Percentiles rank a stretch among this genome's conserved stretches.
Conservation (phyloP, 2,888 invertebrate genomes). For the Tenthredo distinguenda region DNA sequence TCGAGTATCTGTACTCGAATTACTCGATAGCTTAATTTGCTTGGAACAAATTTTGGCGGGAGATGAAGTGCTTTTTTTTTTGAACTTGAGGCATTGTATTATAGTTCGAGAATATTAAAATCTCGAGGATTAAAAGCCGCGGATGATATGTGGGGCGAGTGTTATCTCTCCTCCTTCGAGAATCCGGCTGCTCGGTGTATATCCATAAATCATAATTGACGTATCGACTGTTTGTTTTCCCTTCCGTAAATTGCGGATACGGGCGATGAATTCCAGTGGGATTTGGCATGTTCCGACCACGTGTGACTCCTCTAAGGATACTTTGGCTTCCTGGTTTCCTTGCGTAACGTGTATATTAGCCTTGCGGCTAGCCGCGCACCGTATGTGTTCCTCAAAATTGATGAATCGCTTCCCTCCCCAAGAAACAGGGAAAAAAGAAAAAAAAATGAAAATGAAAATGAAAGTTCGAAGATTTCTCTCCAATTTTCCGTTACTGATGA, state of each 20-base stretch:
- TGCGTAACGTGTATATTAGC: slow-evolving; percentile 47
- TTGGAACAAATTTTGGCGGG: background rate
- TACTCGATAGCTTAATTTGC: background rate
- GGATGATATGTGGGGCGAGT: background rate
- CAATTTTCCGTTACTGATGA: slow-evolving; percentile 51
- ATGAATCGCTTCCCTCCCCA: slow-evolving; percentile 58
- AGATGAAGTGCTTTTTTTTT: background rate
- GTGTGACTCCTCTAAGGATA: slow-evolving; percentile 55
- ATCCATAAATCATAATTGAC: slow-evolving; percentile 55
- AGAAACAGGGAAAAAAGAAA: background rate
- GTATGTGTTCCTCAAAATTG: slow-evolving; percentile 58
- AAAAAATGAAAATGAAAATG: slow-evolving; percentile 49
- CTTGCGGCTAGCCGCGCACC: slow-evolving; percentile 52
- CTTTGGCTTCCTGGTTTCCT: slow-evolving; percentile 57
- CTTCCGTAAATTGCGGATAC: slow-evolving; percentile 56
- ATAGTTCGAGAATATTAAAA: background rate
- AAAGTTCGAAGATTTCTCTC: slow-evolving; percentile 17
- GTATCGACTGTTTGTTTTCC: slow-evolving; percentile 52
- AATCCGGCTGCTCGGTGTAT: background rate
- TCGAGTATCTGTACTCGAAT: slow-evolving; percentile 19
- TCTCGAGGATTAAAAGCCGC: background rate
- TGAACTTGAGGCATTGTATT: background rate
- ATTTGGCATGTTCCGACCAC: slow-evolving; percentile 62
- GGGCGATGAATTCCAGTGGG: slow-evolving; percentile 57
- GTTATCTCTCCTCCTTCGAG: background rate